Conservation (phyloP, 2,113 vertebrate genomes). For the Gadus chalcogrammus region DNA sequence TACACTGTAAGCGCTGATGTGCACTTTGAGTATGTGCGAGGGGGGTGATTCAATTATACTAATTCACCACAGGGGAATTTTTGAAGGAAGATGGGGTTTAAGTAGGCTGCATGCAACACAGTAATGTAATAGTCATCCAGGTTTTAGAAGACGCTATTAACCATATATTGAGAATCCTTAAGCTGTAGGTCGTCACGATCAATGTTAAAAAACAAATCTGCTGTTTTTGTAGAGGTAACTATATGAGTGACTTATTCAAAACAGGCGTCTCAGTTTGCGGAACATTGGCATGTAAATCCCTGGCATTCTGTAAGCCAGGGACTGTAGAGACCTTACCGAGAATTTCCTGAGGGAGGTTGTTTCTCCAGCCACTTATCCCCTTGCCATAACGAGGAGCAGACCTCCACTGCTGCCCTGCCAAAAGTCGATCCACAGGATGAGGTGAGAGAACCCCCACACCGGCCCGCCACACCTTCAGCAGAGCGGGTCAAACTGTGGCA, state of each 20-base stretch:
- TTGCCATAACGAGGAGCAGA: constrained; percentile 48
- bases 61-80: too few relatives aligned
- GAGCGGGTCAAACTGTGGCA: constrained; percentile 39
- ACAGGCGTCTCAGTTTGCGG: constrained; percentile 12
- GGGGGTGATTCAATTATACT: too few relatives aligned
- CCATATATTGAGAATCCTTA: too few relatives aligned
- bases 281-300: constrained; percentile 16
- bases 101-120: too few relatives aligned
- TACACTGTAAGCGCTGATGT: too few relatives aligned
- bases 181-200: too few relatives aligned
- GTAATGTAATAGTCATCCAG: too few relatives aligned
- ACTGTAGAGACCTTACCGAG: constrained; percentile 28
- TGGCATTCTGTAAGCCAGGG: constrained; percentile 18
- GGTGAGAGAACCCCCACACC: constrained; percentile 29
- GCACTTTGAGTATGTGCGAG: too few relatives aligned
- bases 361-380: constrained; percentile 47
- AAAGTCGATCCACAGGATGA: constrained; percentile 26
- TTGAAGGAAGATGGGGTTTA: too few relatives aligned
- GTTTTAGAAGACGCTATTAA: too few relatives aligned
- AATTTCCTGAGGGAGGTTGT: constrained; percentile 42
- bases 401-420: constrained; percentile 13
- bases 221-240: background rate
- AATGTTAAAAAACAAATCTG: too few relatives aligned
- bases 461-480: constrained; percentile 3
- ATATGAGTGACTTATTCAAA: background rate